Evolutionary conservation across 2,888 invertebrate species (phyloP), one percentile per base, ranked within the genome.

Genomic region (Chirona hameri): DNA sequence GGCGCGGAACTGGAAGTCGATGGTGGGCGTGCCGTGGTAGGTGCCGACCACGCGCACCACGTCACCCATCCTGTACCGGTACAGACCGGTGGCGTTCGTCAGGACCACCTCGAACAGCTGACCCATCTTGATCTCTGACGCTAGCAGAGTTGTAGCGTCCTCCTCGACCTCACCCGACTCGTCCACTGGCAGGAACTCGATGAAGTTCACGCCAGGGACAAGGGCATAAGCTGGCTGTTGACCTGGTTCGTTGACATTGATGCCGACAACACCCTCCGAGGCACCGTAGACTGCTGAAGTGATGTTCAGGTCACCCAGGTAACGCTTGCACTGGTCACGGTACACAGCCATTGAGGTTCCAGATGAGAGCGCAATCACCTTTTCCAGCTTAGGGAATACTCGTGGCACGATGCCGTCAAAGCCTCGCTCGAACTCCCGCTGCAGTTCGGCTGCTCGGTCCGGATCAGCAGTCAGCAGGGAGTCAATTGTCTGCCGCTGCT

Each of bases 1-100:
- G 72, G 31, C 65, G n/a, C 81, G 81, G 65, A 60, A 81, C 39
- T 39, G 39, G 81, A 81, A 81, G 39, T 81, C 81, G 55, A 55
- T 21, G 31, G 57, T 81, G n/a, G 81, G 81, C 52, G 87, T 85
- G 82, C 87, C 85, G 82, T 87, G 85, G 84, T 86, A 87, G 46
- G 85, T 86, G 5, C 86, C 86, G 31, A 72, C 72, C 29, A 87
- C 86, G 83, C 85, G 86, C 82, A 87, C 86, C 12, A 87, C 87
- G 85, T 87, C 87, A 39, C 87, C 87, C 85, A 87, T 86, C 46
- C 87, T 84, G 84, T 87, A 87, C 72, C 87, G 84, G 83, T 86
- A 87, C 81, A 87, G 83, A 69, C 87, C 87, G 83, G 86, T 86
- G 4, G 86, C 85, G 83, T 86, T 88, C 52, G 87, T 87, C 76